Evolutionary conservation across 2,113 vertebrate species (phyloP), one percentile per base, ranked within the genome.

Genomic region (Prionailurus viverrinus): DNA sequence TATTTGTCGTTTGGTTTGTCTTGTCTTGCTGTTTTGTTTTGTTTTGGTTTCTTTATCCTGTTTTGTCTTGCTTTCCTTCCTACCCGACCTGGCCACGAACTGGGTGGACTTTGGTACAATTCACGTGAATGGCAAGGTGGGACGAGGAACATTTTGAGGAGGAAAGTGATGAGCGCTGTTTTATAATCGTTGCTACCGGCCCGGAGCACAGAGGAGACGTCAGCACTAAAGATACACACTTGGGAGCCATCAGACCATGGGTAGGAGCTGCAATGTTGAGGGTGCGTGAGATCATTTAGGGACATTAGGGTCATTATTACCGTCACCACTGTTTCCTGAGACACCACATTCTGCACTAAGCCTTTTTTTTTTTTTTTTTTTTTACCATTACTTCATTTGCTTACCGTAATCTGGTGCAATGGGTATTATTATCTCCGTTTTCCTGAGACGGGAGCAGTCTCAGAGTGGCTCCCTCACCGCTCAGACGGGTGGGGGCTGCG

Each of bases 21-120:
- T 45, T 45, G 45, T 45, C 21, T 19, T 58, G 55, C 3, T 9
- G 21, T 61, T 61, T 61, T 8, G 6, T 58, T 21, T 58, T 58
- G 16, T 5, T 45, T 45, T 45, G 45, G 53, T 18, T 53, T 53
- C 4, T 16, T 53, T 16, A 16, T 53, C 4, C 15, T 53, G 53
- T 53, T 19, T n/a, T 41, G 4, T 12, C 7, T 29, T 12, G 15
- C 16, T 41, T 39, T 51, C 33, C 79, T 78, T 12, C 18, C 45
- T 71, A 0, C 10, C 16, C 2, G 10, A 6, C 39, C 58, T 27
- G 69, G 41, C 25, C n/a, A 10, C 29, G 39, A 83, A 1, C 39
- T 13, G 11, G 33, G 27, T n/a, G n/a, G 18, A 48, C 14, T 23
- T 8, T 0, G 19, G 29, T 36, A 0, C 13, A 18, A 19, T 69